Evolutionary conservation across 2,113 vertebrate species (phyloP), one percentile per base, ranked within the genome.

Genomic region (Dolichotis patagonum): DNA sequence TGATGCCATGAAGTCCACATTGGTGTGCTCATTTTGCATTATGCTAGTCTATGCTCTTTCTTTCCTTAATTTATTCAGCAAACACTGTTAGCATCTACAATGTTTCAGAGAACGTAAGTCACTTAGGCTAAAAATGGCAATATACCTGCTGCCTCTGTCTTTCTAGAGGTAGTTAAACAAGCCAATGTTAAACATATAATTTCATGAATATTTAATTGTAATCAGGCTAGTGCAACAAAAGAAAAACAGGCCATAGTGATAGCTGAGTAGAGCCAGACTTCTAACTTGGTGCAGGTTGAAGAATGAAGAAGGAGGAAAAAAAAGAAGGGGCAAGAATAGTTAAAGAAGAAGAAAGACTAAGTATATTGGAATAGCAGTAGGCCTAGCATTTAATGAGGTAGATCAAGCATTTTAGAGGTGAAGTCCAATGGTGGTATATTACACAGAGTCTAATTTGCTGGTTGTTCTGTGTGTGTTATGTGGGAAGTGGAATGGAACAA

Each of bases 1-100:
- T 49, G 67, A 69, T 16, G 71, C 56, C 30, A 13, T 71, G 67
- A 67, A 11, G 7, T 63, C 46, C 65, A 85, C n/a, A 78, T 41
- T 7, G 4, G 2, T 13, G 52, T 52, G 60, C 49, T 26, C 6
- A 52, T 60, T 62, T 75, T 35, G 13, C 22, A 85, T 28, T 49
- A 77, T 28, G 35, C 32, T 46, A 30, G 30, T 28, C 16, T n/a
- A 56, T 56, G 46, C 19, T 58, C n/a, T 83, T 91, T 85, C 49
- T 60, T 92, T 81, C 24, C 46, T 78, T 85, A 80, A 58, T 81
- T 82, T 60, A 73, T 77, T 97, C 65, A 78, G 63, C 41, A 73
- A 88, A 80, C 38, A 28, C 4, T 69, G 35, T 81, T 91, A 73
- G 17, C 49, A 84, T 54, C 60, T 80, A 35, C 38, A 91, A 52